Base-by-base conservation (phyloP, 2,888 invertebrate genomes). In the Melieria crassipennis region DNA sequence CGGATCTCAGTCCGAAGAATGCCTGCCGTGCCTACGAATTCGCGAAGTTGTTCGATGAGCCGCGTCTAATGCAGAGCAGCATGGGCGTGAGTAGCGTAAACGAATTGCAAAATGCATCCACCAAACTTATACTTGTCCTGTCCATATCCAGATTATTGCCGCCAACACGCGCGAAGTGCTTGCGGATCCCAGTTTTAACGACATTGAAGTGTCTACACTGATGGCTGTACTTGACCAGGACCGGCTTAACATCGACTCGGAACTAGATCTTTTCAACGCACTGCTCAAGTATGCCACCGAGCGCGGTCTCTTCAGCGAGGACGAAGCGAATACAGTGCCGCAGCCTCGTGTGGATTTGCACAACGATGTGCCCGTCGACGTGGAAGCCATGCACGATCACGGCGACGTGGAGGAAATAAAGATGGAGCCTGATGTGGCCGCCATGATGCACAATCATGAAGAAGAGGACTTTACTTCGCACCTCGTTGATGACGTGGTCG, bases 1-100 rank as follows among this genome's bases (percentile, higher is more conserved):
- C 92, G 1, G 87, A 85, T 75, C 71, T 87, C 3, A 85, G 84
- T 72, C 92, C 94, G 0, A 91, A 92, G 80, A 95, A 94, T 86
- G 95, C 94, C 0, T 95, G 94, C 76, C 87, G 94, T 63, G 94
- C 95, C 0, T 95, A 94, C 81, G 95, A 95, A 83, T 95, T 95
- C 88, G 94, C 94, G 0, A 91, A 93, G 75, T 87, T 95, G 0
- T 95, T 95, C 85, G 95, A 95, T 74, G 94, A 95, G 81, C 92
- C 92, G 72, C 90, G 91, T 4, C 87, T 95, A 0, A 92, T 94
- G 91, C 92, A 93, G 48, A 93, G 93, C 83, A 94, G 94, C 84
- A 88, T 95, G 82, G 91, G 91, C 88, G 93, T 92, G 81, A 75
- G 77, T 68, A 65, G 48, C 30, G n/a, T 58, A 2, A 58, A 9